Base-by-base conservation (phyloP, 2,797 vertebrate genomes). In the Anolis apletophallus region DNA sequence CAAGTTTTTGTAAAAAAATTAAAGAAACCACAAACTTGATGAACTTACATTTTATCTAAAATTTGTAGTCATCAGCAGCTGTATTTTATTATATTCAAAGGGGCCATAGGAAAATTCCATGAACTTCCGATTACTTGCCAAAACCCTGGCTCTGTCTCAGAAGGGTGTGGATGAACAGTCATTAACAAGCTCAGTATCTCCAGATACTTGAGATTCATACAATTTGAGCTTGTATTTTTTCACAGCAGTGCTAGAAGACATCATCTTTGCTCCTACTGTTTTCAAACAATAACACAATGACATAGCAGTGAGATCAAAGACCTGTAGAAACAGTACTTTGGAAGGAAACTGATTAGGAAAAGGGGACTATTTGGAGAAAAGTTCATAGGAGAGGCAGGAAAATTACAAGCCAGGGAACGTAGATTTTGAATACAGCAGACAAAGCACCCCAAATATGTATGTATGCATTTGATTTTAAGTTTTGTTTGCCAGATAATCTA, bases 1-100 rank as follows among this genome's bases (percentile, higher is more conserved):
- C 81, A 0, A 9, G 7, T 87, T 81, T 64, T 80, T 72, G 82
- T 80, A 84, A 91, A 46, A 91, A 46, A 85, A 88, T 12, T 21
- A 52, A 76, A 82, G 21, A 87, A 90, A 69, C 78, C 0, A 1
- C n/a, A n/a, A n/a, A n/a, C n/a, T n/a, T n/a, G n/a, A n/a, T n/a
- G n/a, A n/a, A n/a, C n/a, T n/a, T n/a, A n/a, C 32, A 76, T 79
- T 88, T 87, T 80, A 90, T 40, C 2, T 87, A 21, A 11, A 46
- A 84, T 23, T 0, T 83, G 55, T 55, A 50, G 55, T 80, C 85
- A 90, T 83, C 81, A 90, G 82, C 72, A 91, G 36, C 52, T 69
- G 57, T n/a, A 84, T 23, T 88, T 91, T 87, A 89, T 92, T 83
- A 91, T 10, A 14, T 26, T 88, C 67, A 55, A 76, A 46, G 91